Conservation (phyloP, 2,113 vertebrate genomes). For the Asarcornis scutulata region DNA sequence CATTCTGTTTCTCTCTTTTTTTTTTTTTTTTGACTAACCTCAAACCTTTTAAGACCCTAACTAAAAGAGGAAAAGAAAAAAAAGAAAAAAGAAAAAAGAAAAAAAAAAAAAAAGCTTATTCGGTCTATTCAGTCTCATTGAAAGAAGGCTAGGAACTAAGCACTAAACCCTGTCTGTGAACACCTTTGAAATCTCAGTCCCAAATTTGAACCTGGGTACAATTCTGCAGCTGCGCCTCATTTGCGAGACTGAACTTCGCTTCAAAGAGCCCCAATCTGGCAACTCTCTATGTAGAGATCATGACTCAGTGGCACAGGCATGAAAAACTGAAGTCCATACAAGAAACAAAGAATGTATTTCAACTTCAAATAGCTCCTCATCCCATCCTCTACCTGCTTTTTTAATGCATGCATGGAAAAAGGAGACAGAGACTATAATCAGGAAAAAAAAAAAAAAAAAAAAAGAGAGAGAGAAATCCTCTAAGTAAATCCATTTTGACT, state of each 20-base stretch:
- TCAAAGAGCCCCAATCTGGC: not conserved
- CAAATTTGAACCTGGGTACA: not conserved
- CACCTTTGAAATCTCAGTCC: not conserved
- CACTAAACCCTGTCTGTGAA: not conserved
- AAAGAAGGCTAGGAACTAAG: not conserved
- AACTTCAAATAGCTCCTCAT: not conserved
- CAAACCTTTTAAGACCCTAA: not conserved
- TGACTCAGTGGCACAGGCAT: not conserved
- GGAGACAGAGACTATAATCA: not conserved
- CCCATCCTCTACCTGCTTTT: not conserved
- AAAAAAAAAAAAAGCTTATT: not conserved
- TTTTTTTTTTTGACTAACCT: not conserved
- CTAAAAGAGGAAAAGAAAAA: too few species aligned
- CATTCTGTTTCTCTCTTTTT: not conserved
- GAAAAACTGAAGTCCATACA: not conserved
- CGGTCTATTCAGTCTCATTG: not conserved
- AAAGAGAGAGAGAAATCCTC: not conserved
- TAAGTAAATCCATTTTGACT: not conserved
- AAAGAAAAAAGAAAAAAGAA: not conserved
- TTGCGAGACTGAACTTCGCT: not conserved
- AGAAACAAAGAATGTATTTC: not conserved
- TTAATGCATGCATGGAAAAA: fast-evolving
- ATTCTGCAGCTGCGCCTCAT: not conserved
- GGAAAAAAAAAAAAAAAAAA: not conserved
- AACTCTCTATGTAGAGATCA: not conserved